These are phyloP conservation scores for Chaenogobius annularis DNA, from an alignment of 2,113 vertebrate genomes.

Conservation along the genomic window DNA sequence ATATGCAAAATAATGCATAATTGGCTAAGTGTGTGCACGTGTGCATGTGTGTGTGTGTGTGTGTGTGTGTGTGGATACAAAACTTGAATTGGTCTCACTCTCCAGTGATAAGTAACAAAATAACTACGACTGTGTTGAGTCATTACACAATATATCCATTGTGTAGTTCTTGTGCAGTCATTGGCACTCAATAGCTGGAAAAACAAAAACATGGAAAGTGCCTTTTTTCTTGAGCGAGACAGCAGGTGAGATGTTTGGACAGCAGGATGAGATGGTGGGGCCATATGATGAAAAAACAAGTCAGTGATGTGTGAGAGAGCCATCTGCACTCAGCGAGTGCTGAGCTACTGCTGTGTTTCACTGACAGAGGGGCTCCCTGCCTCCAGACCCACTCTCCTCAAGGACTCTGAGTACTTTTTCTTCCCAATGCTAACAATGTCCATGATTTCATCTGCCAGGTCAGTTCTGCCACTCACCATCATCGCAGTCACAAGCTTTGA, in stretches of 20 bases:
- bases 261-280: slow-evolving; percentile 30
- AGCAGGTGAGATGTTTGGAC: slow-evolving; percentile 34
- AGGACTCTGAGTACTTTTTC: slow-evolving; percentile 85
- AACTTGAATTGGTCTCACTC: not conserved
- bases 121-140: not conserved
- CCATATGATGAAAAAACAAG: slow-evolving; percentile 35
- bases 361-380: slow-evolving; percentile 35
- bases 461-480: slow-evolving; percentile 82
- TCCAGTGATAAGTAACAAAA: not conserved
- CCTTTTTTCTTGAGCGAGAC: slow-evolving; percentile 15
- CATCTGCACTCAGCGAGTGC: slow-evolving; percentile 51
- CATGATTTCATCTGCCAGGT: slow-evolving; percentile 87
- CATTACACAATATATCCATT: not conserved
- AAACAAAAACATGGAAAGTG: slow-evolving; percentile 6
- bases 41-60: no score
- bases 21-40: no score
- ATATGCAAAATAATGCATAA: not conserved
- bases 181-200: not conserved
- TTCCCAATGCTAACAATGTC: slow-evolving; percentile 84
- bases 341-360: slow-evolving; percentile 50
- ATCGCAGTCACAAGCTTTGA: slow-evolving; percentile 80
- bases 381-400: slow-evolving; percentile 85
- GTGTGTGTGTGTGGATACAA: no score
- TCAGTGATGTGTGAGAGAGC: slow-evolving; percentile 50
- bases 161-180: not conserved